Evolutionary conservation across 2,888 invertebrate genomes (phyloP).

Genomic region (Parnassius mnemosyne): DNA sequence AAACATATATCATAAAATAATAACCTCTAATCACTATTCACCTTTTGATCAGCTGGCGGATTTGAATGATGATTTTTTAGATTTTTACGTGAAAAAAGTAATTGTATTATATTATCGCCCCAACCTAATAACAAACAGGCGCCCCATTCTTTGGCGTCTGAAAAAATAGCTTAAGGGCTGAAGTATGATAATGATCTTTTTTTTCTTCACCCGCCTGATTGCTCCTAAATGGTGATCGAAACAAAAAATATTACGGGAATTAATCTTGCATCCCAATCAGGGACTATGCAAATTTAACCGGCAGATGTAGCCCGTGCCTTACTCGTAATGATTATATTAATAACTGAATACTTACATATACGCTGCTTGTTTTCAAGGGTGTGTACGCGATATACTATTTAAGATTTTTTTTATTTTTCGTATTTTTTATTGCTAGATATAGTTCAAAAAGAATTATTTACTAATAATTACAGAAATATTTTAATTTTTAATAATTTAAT

Average conservation of each 20-base stretch:
- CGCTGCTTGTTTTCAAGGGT: not conserved
- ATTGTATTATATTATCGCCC: slow-evolving; percentile 80
- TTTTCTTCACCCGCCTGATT: slow-evolving; percentile 71
- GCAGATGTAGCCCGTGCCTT: slow-evolving; percentile 72
- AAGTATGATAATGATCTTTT: slow-evolving; percentile 77
- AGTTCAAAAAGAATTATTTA: no score
- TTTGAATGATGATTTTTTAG: slow-evolving; percentile 74
- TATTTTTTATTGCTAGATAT: no score
- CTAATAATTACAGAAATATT: no score
- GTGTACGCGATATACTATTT: no score
- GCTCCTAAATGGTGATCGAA: slow-evolving; percentile 74
- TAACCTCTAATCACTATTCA: slow-evolving; percentile 62
- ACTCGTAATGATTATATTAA: slow-evolving; percentile 42
- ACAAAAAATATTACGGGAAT: slow-evolving; percentile 77
- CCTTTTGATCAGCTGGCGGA: slow-evolving; percentile 74
- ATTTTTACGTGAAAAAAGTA: slow-evolving; percentile 63
- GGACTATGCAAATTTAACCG: slow-evolving; percentile 68
- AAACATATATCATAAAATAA: slow-evolving; percentile 31
- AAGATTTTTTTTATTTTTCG: no score
- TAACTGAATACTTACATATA: slow-evolving; percentile 1
- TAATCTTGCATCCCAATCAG: slow-evolving; percentile 76
- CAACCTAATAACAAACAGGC: slow-evolving; percentile 77
- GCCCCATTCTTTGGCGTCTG: slow-evolving; percentile 76
- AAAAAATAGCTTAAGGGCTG: slow-evolving; percentile 80
- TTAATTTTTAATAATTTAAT: no score